A percentile compares a stretch with the other conserved stretches of the same genome.
Conservation (phyloP, 2,797 vertebrate species). For the Spheniscus humboldti region DNA sequence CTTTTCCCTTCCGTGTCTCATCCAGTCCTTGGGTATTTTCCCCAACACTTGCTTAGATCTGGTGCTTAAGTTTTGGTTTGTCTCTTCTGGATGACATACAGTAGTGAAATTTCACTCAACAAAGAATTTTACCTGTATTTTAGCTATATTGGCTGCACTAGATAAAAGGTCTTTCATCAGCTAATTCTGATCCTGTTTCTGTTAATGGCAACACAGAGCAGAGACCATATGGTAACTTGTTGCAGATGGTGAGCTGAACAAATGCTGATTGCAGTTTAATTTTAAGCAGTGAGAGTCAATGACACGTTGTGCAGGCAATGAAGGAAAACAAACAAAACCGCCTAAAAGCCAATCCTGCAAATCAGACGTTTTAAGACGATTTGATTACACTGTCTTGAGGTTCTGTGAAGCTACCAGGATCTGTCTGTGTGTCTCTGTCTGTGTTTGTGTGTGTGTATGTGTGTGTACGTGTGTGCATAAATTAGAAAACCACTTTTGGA, state of each 20-base stretch:
- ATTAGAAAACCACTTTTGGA: background rate
- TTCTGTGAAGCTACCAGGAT: background rate
- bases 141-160: background rate
- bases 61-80: background rate
- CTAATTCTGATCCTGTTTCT: background rate
- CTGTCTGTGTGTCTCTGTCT: background rate
- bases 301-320: background rate
- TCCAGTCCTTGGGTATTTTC: background rate
- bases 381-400: background rate
- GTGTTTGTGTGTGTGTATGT: background rate
- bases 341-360: background rate
- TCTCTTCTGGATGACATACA: background rate
- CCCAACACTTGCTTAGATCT: background rate
- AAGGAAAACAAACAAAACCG: background rate
- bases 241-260: background rate
- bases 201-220: background rate
- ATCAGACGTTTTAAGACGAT: background rate
- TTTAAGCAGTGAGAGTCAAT: constrained; percentile 16
- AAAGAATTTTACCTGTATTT: background rate
- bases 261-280: background rate
- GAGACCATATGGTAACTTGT: background rate
- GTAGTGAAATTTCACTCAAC: background rate
- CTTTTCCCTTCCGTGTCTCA: background rate
- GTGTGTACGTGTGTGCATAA: background rate
- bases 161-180: background rate